phyloP scores from a whole-genome alignment of 2,797 vertebrate genomes.

The Trachops cirrhosus region DNA sequence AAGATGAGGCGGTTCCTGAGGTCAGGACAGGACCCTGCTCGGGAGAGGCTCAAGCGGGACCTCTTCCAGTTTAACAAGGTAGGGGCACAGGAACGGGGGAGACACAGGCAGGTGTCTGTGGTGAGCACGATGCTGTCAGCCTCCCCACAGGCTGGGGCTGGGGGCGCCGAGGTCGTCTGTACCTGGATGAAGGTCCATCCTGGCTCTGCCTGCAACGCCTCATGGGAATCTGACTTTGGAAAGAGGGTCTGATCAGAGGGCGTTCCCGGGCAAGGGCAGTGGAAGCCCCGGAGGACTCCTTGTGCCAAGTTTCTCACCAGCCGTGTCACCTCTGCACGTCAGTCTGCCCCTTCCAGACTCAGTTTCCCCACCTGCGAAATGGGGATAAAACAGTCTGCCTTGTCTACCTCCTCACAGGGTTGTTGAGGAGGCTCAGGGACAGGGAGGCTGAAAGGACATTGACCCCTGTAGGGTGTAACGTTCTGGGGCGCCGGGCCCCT shows the following conservation, averaged over 20 bases:
- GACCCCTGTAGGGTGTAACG: neutral
- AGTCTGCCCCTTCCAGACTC: neutral
- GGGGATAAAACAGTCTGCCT: neutral
- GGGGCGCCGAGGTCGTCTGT: neutral
- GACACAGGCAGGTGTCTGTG: fast-evolving
- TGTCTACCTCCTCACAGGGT: neutral
- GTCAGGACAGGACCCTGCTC: constrained; percentile 92
- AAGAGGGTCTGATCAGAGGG: neutral
- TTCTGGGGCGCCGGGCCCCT: neutral
- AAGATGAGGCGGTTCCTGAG: constrained; percentile 97
- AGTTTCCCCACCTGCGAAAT: neutral
- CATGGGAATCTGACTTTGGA: neutral
- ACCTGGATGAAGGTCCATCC: neutral
- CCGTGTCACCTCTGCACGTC: neutral
- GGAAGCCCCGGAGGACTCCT: neutral
- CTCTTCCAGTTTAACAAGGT: constrained; percentile 98
- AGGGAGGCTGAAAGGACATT: neutral
- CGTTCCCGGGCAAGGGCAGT: neutral
- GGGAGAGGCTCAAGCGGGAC: constrained; percentile 94
- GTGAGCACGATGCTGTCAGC: fast-evolving
- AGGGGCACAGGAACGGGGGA: neutral
- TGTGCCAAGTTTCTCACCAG: neutral
- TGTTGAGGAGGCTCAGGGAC: neutral
- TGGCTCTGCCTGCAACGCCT: neutral
- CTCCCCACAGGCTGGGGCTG: neutral